phyloP scores from a whole-genome alignment of 2,888 invertebrate species.

The Hedychridium roseum region DNA sequence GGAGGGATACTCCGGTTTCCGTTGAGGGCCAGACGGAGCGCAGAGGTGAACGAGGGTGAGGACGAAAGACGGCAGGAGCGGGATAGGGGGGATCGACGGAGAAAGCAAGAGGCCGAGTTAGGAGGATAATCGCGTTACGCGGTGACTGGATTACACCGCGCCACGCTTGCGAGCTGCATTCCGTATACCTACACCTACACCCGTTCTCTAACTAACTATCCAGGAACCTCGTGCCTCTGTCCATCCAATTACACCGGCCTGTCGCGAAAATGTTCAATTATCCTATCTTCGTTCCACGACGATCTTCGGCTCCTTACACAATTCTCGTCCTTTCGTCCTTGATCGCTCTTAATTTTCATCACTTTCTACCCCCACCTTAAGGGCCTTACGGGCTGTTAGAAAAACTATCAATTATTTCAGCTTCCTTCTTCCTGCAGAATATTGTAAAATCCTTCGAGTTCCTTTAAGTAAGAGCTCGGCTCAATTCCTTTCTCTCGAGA shows the following conservation, averaged over 20 bases:
- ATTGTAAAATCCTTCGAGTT: no score
- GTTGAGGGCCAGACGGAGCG: conserved; percentile 23
- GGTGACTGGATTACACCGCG: conserved; percentile 60
- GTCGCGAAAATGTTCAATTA: conserved; percentile 25
- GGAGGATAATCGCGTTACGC: conserved; percentile 57
- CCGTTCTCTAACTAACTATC: conserved; percentile 24
- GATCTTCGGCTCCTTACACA: no score
- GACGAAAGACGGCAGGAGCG: conserved; percentile 21
- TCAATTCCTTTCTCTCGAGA: no score
- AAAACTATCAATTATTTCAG: no score
- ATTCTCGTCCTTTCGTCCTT: no score
- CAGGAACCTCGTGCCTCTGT: conserved; percentile 24
- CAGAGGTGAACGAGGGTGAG: conserved; percentile 18
- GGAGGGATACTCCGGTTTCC: conserved; percentile 44
- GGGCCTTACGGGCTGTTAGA: no score
- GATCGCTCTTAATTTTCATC: no score
- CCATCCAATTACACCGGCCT: conserved; percentile 16
- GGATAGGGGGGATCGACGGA: conserved; percentile 28
- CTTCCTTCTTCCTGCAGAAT: no score
- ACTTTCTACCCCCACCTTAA: no score
- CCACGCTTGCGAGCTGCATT: conserved; percentile 48
- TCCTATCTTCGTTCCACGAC: no score
- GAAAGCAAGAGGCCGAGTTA: conserved; percentile 46
- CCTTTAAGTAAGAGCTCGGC: no score
- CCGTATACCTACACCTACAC: conserved; percentile 24